Conservation (phyloP, 1,140 invertebrate species). For the Caenorhabditis latens region DNA sequence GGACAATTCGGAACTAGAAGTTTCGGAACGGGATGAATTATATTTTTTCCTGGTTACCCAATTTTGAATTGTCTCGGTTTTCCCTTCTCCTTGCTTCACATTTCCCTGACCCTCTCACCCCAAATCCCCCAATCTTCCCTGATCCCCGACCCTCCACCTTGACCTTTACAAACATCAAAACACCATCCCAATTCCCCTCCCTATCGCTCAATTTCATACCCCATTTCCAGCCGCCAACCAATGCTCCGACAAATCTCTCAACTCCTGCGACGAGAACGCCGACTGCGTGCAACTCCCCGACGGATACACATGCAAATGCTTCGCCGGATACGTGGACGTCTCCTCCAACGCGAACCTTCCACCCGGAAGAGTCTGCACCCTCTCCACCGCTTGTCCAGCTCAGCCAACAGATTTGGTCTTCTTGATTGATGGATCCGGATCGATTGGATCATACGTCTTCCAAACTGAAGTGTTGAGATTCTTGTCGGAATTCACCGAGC, state of each 20-base stretch:
- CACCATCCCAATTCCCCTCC: background rate
- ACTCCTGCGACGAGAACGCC: conserved; percentile 78
- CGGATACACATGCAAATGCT: conserved; percentile 71
- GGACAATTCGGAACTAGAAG: too few relatives aligned
- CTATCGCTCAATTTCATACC: background rate
- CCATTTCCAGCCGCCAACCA: conserved; percentile 72
- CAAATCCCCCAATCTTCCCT: too few relatives aligned
- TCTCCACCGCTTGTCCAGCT: conserved; percentile 75
- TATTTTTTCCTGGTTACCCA: too few relatives aligned
- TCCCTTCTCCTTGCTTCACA: too few relatives aligned
- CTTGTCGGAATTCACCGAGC: conserved; percentile 76
- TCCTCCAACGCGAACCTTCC: conserved; percentile 75
- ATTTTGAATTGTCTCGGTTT: too few relatives aligned
- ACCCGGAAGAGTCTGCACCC: conserved; percentile 77
- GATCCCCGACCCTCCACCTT: too few relatives aligned
- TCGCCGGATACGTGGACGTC: conserved; percentile 78
- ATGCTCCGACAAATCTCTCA: conserved; percentile 70
- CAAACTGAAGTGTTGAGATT: conserved; percentile 76
- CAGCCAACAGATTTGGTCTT: conserved; percentile 77
- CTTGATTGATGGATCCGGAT: conserved; percentile 76
- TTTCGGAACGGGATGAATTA: too few relatives aligned
- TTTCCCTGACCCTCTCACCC: too few relatives aligned
- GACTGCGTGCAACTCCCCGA: conserved; percentile 78
- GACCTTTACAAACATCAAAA: background rate
- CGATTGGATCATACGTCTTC: conserved; percentile 77